These are phyloP conservation scores for Dasysyrphus albostriatus DNA, from an alignment of 2,888 invertebrate species.

Conservation along the genomic window DNA sequence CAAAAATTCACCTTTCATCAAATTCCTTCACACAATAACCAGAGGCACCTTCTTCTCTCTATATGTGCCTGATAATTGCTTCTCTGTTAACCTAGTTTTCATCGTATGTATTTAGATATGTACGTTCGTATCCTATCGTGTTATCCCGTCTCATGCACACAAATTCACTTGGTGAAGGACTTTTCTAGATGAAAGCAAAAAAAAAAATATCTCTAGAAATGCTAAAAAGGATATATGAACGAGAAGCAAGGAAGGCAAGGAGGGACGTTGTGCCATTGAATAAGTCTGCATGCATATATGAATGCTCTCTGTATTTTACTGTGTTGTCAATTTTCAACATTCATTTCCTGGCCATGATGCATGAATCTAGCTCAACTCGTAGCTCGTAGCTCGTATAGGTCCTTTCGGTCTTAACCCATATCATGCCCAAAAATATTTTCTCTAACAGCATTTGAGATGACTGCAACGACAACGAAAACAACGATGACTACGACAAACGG, in stretches of 20 bases:
- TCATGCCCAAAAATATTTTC: constrained; percentile 41
- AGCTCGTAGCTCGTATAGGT: neutral
- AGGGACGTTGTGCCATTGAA: constrained; percentile 2
- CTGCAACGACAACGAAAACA: neutral
- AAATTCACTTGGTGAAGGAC: constrained; percentile 41
- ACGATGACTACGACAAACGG: neutral
- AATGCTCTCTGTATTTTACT: neutral
- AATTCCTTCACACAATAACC: constrained; percentile 60
- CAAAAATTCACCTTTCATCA: constrained; percentile 54
- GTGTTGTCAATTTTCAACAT: constrained; percentile 56
- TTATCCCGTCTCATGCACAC: constrained; percentile 46
- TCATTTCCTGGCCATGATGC: constrained; percentile 61
- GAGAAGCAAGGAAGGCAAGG: neutral
- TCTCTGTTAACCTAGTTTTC: constrained; percentile 65
- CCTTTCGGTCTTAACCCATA: constrained; percentile 38
- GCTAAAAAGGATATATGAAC: constrained; percentile 10
- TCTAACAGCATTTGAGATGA: constrained; percentile 40
- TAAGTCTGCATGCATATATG: neutral
- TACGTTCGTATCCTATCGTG: constrained; percentile 33
- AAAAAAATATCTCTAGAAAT: constrained; percentile 6
- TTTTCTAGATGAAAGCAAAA: neutral
- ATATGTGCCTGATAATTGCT: constrained; percentile 62
- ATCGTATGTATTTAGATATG: neutral
- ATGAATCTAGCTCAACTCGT: constrained; percentile 21
- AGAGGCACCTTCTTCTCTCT: constrained; percentile 8